Evolutionary conservation across 2,113 vertebrate genomes (phyloP), one percentile per base, ranked within the genome.

Genomic region (Pycnonotus jocosus): DNA sequence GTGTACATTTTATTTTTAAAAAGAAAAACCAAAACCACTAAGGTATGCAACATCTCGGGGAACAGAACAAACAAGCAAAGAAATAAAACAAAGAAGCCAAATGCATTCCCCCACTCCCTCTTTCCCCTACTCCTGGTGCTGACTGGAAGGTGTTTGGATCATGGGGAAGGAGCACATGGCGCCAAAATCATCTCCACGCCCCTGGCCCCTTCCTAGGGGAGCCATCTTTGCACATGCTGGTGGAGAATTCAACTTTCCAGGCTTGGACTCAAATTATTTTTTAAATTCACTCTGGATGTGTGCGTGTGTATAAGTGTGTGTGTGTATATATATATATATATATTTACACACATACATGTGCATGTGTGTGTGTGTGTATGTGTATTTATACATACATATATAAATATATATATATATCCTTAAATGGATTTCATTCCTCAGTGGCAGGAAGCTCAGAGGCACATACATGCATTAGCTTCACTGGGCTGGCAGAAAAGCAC

Each of bases 1-100:
- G 90, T 90, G 81, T 96, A 88, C 94, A 95, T 96, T 94, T 96
- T 97, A 96, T 96, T 96, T 97, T 87, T 71, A 89, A 93, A 91
- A 79, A 53, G 71, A 77, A 86, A 96, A 95, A 96, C 88, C 95
- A 95, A 96, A 97, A 97, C 96, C 96, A 97, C 95, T 97, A 95
- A 96, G 86, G 76, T 61, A 64, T 23, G 87, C 68, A 50, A 84
- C 94, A 96, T 95, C 96, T 96, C 83, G 95, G 96, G 96, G 95
- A 97, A 95, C 91, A 94, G 94, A 96, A 92, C 50, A 70, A 90
- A 53, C n/a, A 56, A 64, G 72, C 64, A 62, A 81, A 92, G 76
- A 86, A 81, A 44, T 17, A 69, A 81, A 96, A 80, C 50, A 44
- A 79, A 93, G 62, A 96, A 96, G 83, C 96, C 96, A 97, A 97